These are phyloP conservation scores for Tenthredo amoena DNA, from an alignment of 2,888 invertebrate species.

Conservation along the genomic window DNA sequence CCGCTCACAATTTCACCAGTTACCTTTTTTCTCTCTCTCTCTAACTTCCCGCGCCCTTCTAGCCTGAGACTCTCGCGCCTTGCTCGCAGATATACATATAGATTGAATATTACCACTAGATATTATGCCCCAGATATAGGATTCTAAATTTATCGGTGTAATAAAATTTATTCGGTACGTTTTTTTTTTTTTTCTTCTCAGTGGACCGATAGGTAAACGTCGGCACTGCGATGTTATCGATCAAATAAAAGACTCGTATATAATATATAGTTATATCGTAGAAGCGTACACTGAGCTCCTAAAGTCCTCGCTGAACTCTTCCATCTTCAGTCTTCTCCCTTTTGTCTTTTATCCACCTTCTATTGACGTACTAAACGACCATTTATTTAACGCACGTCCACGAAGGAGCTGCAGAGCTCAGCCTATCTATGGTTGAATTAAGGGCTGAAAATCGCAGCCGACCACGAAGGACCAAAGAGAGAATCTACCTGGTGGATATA, in stretches of 20 bases:
- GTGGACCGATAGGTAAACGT: constrained; percentile 29
- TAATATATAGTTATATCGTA: constrained; percentile 24
- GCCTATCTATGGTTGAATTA: constrained; percentile 12
- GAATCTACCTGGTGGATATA: neutral
- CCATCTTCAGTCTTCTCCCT: neutral
- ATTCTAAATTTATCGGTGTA: constrained; percentile 49
- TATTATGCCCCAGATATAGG: constrained; percentile 45
- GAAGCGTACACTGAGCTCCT: constrained; percentile 23
- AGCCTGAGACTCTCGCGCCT: constrained; percentile 8
- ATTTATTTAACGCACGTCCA: neutral
- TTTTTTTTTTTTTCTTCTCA: constrained; percentile 22
- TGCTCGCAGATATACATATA: constrained; percentile 44
- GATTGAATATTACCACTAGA: constrained; percentile 48
- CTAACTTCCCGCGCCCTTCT: constrained; percentile 3
- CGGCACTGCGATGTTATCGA: constrained; percentile 33
- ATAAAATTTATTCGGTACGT: constrained; percentile 42
- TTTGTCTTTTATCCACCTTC: constrained; percentile 14
- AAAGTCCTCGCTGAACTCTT: neutral
- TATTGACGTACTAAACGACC: neutral
- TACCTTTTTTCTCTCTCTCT: neutral
- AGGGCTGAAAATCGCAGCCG: neutral
- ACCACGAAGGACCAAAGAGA: neutral
- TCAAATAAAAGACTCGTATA: constrained; percentile 41
- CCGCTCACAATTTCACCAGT: neutral
- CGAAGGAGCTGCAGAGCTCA: neutral